These are phyloP conservation scores for Ennomos quercinarius DNA, from an alignment of 2,888 invertebrate genomes.

Conservation along the genomic window DNA sequence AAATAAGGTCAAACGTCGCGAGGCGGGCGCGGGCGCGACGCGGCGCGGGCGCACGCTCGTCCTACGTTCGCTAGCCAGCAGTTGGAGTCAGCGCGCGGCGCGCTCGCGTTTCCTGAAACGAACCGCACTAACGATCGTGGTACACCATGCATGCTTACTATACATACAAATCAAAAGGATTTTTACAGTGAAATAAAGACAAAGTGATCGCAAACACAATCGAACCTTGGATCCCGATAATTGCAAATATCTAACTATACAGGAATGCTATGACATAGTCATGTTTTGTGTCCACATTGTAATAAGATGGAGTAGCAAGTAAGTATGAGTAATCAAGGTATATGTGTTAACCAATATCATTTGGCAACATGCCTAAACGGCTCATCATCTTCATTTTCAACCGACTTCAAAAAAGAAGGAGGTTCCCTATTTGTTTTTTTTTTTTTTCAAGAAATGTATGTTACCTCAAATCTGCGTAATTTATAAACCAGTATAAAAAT, in stretches of 20 bases:
- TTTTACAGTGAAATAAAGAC: constrained; percentile 22
- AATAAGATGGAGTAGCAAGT: constrained; percentile 13
- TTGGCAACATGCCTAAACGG: background rate
- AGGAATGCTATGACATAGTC: constrained; percentile 7
- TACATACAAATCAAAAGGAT: constrained; percentile 9
- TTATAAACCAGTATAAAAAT: too few relatives aligned
- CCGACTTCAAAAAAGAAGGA: background rate
- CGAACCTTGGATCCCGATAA: constrained; percentile 6
- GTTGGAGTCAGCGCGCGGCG: constrained; percentile 59
- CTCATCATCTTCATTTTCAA: background rate
- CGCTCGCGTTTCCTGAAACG: constrained; percentile 48
- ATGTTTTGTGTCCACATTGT: constrained; percentile 13
- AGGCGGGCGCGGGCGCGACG: constrained; percentile 55
- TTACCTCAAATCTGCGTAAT: too few relatives aligned
- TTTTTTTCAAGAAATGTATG: too few relatives aligned
- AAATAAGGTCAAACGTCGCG: constrained; percentile 84
- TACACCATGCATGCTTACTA: constrained; percentile 24
- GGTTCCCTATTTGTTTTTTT: too few relatives aligned
- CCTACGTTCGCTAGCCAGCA: constrained; percentile 58
- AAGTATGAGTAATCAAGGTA: constrained; percentile 9
- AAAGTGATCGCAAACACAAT: constrained; percentile 24
- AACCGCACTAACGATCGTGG: constrained; percentile 37
- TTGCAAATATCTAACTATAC: background rate
- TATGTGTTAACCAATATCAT: background rate
- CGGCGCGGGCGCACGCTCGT: constrained; percentile 52